These are phyloP conservation scores for Plectropomus leopardus DNA, from an alignment of 2,113 vertebrate species.

Conservation along the genomic window DNA sequence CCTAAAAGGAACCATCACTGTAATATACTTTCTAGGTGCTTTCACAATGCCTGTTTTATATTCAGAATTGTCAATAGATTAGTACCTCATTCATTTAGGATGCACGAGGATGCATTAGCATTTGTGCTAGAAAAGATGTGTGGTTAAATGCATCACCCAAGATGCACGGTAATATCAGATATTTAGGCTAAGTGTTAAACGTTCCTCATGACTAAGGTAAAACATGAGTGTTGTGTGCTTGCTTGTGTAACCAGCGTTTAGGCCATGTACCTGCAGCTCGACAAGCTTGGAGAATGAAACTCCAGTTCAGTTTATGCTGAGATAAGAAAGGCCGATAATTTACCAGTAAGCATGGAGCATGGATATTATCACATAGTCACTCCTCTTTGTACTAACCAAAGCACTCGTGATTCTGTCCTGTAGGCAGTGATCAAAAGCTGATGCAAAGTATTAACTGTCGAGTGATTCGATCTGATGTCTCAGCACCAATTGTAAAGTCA, in stretches of 20 bases:
- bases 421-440: neutral
- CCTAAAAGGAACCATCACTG: too few relatives aligned
- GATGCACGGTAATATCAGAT: too few relatives aligned
- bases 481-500: neutral
- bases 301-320: slow-evolving; percentile 6
- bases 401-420: neutral
- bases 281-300: neutral
- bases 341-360: neutral
- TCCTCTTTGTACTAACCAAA: neutral
- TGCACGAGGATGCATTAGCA: too few relatives aligned
- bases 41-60: too few relatives aligned
- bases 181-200: too few relatives aligned
- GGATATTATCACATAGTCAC: neutral
- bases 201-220: neutral
- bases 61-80: too few relatives aligned
- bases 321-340: neutral
- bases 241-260: neutral
- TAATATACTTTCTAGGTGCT: too few relatives aligned
- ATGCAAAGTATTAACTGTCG: neutral
- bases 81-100: too few relatives aligned
- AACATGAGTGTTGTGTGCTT: slow-evolving; percentile 1
- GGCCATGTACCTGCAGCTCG: neutral
- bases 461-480: neutral
- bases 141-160: too few relatives aligned
- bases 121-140: too few relatives aligned